phyloP scores from a whole-genome alignment of 1,140 invertebrate species.

The Paramacrobiotus metropolitanus region DNA sequence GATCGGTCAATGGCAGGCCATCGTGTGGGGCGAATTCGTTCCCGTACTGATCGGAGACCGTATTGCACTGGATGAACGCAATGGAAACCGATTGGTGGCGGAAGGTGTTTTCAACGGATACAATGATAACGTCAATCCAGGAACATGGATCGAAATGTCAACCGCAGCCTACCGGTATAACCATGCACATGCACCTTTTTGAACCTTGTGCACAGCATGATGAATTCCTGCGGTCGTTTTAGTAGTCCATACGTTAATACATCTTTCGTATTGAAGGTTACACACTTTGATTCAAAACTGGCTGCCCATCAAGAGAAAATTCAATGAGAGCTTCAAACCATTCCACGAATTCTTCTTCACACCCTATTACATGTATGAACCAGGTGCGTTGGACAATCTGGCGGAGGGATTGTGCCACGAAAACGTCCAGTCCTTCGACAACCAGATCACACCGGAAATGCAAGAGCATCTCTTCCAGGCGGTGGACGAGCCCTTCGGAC shows the following conservation, averaged over 20 bases:
- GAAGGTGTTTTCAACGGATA: not conserved
- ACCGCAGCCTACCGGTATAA: not conserved
- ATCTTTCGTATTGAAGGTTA: not conserved
- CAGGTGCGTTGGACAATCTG: slow-evolving; percentile 1
- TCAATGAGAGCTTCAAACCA: slow-evolving; percentile 3
- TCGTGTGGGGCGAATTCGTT: not conserved
- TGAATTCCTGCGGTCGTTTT: too few relatives aligned
- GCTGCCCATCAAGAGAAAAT: not conserved
- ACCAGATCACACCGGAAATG: slow-evolving; percentile 75
- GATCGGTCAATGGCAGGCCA: not conserved
- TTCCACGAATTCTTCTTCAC: slow-evolving; percentile 5
- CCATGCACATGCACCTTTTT: too few relatives aligned
- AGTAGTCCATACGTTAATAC: not conserved
- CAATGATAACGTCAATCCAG: slow-evolving; percentile 2
- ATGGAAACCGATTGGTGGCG: not conserved
- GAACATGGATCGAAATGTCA: not conserved
- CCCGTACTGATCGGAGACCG: not conserved
- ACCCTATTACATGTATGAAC: slow-evolving; percentile 3
- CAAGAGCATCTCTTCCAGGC: slow-evolving; percentile 82
- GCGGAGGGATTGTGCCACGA: not conserved
- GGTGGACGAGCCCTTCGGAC: slow-evolving; percentile 52
- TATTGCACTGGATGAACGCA: not conserved
- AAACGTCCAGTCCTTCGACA: slow-evolving; percentile 76
- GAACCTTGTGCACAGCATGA: too few relatives aligned
- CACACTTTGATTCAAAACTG: slow-evolving; percentile 1